Evolutionary conservation across 2,888 invertebrate species (phyloP), one percentile per base, ranked within the genome.

Genomic region (Sympetrum striolatum): DNA sequence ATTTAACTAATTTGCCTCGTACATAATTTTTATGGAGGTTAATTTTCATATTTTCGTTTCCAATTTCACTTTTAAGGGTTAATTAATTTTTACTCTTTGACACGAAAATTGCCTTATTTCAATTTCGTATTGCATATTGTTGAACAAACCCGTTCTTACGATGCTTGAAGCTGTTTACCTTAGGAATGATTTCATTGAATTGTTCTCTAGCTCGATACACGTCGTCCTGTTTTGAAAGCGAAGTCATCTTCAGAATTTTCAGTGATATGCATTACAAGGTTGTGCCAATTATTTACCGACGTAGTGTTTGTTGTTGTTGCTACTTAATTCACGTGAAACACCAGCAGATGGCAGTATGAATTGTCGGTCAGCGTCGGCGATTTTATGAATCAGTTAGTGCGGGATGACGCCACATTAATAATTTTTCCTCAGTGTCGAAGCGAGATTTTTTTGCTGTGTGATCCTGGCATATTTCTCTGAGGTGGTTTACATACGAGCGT

Each of bases 261-360:
- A 12, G 8, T 64, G 22, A 25, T 73, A 14, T 73, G 8, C 22
- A 14, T 25, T 73, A 31, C 73, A 73, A 73, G 4, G 15, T 25
- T 73, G 14, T 31, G 25, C 25, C 14, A 64, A 35, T 60, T 22
- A 86, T 86, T 37, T 86, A n/a, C 60, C 86, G 48, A n/a, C 2
- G 18, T 53, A 31, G 31, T 82, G 82, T 86, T 64, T 86, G 86
- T 86, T 86, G 86, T 86, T 60, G 60, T 86, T 86, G n/a, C n/a
- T 35, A 39, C n/a, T 22, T 60, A 37, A 39, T 39, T 64, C 39
- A 64, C 22, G 3, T 58, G 14, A 37, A 86, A 60, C 60, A 35
- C 39, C 64, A n/a, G 86, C n/a, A 64, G 86, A 86, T 86, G 86
- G 60, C 86, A 86, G 60, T 86, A 14, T 86, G 35, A 18, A n/a